Evolutionary conservation across 1,140 invertebrate genomes (phyloP).

Genomic region (Trichonephila inaurata): DNA sequence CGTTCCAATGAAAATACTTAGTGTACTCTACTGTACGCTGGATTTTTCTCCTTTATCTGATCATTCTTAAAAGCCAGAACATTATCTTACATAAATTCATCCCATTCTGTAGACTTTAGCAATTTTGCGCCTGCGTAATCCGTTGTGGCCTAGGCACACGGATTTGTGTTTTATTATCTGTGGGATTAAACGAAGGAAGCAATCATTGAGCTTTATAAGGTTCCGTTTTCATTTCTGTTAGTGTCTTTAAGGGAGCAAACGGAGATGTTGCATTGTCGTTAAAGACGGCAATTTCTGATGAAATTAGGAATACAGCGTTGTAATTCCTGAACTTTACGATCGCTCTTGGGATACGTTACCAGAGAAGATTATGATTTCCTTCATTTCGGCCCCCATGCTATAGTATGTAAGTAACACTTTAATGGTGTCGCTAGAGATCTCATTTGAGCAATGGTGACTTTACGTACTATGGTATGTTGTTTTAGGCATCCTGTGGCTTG

Average conservation of each 20-base stretch:
- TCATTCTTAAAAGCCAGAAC: background rate
- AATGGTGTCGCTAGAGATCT: conserved; percentile 50
- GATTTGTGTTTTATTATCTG: conserved; percentile 55
- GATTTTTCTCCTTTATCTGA: background rate
- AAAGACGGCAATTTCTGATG: conserved; percentile 59
- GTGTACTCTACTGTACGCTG: background rate
- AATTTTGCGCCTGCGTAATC: conserved; percentile 46
- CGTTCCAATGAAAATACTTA: too few species aligned
- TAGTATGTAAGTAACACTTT: conserved; percentile 36
- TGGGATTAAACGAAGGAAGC: conserved; percentile 31
- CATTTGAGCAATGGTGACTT: conserved; percentile 9
- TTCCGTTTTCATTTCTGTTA: conserved; percentile 42
- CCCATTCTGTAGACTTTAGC: conserved; percentile 3
- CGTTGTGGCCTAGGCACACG: background rate
- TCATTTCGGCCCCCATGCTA: conserved; percentile 5
- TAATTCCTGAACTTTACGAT: conserved; percentile 54
- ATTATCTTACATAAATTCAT: conserved; percentile 28
- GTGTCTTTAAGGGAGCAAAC: conserved; percentile 35
- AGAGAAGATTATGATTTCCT: conserved; percentile 54
- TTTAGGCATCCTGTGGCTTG: background rate
- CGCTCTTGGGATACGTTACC: conserved; percentile 38
- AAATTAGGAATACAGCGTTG: conserved; percentile 53
- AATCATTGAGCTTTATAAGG: conserved; percentile 25
- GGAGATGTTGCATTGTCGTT: conserved; percentile 36
- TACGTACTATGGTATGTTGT: background rate